phyloP scores from a whole-genome alignment of 23 tunicate genomes.

The Trididemnum clinides region DNA sequence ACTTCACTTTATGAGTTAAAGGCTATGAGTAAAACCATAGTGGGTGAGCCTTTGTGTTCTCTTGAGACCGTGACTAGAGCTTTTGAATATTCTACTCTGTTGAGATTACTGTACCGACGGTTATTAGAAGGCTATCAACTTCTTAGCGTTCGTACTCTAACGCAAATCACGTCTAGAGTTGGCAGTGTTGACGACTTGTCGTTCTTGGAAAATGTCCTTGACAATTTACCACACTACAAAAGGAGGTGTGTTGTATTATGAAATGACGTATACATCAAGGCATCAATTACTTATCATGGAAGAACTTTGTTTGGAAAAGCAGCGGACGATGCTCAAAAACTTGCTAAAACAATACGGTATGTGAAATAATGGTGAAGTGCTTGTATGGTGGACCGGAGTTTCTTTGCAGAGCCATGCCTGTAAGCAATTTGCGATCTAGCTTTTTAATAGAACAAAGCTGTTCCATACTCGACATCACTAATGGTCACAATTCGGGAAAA shows the following conservation, averaged over 20 bases:
- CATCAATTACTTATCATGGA: not conserved
- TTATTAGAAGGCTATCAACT: constrained; percentile 4
- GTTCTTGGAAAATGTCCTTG: not conserved
- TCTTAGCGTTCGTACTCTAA: not conserved
- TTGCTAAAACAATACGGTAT: not conserved
- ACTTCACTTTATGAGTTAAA: too few relatives aligned
- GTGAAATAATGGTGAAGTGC: constrained; percentile 3
- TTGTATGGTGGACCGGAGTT: not conserved
- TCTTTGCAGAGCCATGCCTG: not conserved
- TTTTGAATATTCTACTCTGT: not conserved
- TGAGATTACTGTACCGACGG: not conserved
- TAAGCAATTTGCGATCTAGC: not conserved
- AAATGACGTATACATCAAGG: constrained; percentile 1
- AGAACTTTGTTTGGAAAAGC: constrained; percentile 13
- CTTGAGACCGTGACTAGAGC: not conserved
- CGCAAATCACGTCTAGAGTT: constrained; percentile 15
- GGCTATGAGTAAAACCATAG: too few relatives aligned
- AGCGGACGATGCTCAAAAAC: not conserved
- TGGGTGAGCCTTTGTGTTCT: too few relatives aligned
- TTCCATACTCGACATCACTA: not conserved
- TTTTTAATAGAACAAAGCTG: not conserved
- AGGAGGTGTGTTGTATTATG: not conserved
- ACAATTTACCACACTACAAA: not conserved
- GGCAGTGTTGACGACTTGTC: not conserved
- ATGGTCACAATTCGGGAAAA: not conserved